Conservation (phyloP, 2,797 vertebrate genomes). For the Pangasius krempfi region DNA sequence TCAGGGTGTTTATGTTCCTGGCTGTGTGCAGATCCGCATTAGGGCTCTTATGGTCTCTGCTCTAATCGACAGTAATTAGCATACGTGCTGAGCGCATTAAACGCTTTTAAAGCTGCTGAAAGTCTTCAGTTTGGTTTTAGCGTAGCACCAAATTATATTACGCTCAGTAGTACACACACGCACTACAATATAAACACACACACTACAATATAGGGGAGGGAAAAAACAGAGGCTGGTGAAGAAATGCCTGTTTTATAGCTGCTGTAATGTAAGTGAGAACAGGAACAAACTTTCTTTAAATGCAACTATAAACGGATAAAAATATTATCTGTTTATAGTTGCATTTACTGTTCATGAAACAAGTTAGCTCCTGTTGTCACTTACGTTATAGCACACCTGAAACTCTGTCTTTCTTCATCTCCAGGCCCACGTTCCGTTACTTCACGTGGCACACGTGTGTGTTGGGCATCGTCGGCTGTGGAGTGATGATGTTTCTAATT, state of each 20-base stretch:
- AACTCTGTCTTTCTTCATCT: background rate
- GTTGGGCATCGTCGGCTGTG: conserved; percentile 85
- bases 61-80: background rate
- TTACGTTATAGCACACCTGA: background rate
- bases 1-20: background rate
- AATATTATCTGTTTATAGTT: background rate
- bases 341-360: background rate
- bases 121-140: conserved; percentile 5
- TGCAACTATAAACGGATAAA: background rate
- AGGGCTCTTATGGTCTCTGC: background rate
- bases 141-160: conserved; percentile 2
- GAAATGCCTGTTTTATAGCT: background rate
- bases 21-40: background rate
- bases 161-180: background rate
- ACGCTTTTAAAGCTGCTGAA: conserved; percentile 7
- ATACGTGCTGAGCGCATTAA: background rate
- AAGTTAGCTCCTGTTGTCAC: background rate
- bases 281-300: background rate
- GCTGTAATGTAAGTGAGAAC: background rate
- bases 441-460: conserved; percentile 90
- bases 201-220: too few relatives aligned
- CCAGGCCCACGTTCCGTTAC: conserved; percentile 86
- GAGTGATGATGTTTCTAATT: conserved; percentile 90
- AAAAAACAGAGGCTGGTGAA: background rate
- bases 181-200: background rate